These are phyloP conservation scores for Hippopotamus amphibius DNA, from an alignment of 2,113 vertebrate species.

Conservation along the genomic window DNA sequence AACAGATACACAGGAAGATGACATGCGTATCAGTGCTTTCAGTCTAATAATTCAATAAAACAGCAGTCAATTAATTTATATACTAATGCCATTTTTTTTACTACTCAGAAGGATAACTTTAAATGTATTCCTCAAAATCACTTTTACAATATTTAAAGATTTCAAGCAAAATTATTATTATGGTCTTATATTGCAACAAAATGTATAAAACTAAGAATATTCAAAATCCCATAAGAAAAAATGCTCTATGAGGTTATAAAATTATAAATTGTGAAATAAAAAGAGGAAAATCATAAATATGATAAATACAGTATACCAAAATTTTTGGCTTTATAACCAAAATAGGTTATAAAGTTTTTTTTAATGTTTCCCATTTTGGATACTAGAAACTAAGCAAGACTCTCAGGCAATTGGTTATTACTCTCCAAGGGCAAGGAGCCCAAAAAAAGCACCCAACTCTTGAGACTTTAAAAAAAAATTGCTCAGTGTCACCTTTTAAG, in stretches of 20 bases:
- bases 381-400: background rate
- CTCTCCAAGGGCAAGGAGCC: background rate
- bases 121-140: slow-evolving; percentile 29
- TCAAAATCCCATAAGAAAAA: background rate
- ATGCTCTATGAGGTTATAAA: background rate
- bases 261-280: background rate
- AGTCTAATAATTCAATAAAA: background rate
- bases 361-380: background rate
- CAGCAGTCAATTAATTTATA: background rate
- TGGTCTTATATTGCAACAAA: background rate
- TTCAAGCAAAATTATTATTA: background rate
- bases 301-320: background rate
- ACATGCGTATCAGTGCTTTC: background rate
- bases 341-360: background rate
- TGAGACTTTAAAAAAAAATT: background rate
- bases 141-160: slow-evolving; percentile 25
- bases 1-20: background rate
- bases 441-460: background rate
- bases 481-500: background rate
- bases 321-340: slow-evolving; percentile 8
- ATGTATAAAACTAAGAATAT: slow-evolving; percentile 6
- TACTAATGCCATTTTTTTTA: background rate
- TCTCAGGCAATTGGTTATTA: background rate
- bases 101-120: background rate
- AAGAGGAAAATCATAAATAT: background rate